These are phyloP conservation scores for Pharmacophagus antenor DNA, from an alignment of 2,888 invertebrate genomes.

Conservation along the genomic window DNA sequence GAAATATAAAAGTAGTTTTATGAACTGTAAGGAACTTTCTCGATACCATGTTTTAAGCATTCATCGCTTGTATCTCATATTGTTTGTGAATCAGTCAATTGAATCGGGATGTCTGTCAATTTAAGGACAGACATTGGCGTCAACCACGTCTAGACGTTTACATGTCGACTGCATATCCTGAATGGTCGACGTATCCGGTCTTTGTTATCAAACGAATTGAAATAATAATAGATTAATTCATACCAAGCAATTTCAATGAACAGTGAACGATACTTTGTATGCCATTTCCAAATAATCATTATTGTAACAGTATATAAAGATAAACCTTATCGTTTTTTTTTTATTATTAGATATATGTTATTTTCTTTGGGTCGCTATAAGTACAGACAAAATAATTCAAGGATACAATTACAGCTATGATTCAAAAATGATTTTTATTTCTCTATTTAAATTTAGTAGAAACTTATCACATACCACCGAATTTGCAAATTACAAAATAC, in stretches of 20 bases:
- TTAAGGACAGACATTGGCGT: constrained; percentile 50
- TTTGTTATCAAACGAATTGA: constrained; percentile 50
- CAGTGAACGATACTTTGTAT: constrained; percentile 7
- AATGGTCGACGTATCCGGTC: constrained; percentile 58
- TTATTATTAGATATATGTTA: constrained; percentile 4
- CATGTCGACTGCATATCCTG: constrained; percentile 62
- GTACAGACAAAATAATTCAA: too few relatives aligned
- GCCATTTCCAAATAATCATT: neutral
- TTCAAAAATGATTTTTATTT: too few relatives aligned
- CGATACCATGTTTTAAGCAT: constrained; percentile 33
- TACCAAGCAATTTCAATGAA: constrained; percentile 6
- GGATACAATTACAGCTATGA: too few relatives aligned
- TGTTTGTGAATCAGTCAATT: constrained; percentile 23
- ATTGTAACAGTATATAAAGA: neutral
- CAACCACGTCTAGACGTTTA: constrained; percentile 54
- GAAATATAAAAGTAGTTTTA: constrained; percentile 67
- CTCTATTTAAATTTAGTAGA: too few relatives aligned
- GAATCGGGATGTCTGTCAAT: constrained; percentile 35
- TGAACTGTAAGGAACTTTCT: constrained; percentile 66
- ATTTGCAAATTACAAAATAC: neutral
- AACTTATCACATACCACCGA: too few relatives aligned
- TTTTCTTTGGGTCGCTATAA: too few relatives aligned
- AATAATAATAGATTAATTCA: constrained; percentile 49
- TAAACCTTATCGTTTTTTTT: neutral
- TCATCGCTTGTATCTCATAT: neutral